Evolutionary conservation across 2,113 vertebrate genomes (phyloP).

Genomic region (Anser cygnoides): DNA sequence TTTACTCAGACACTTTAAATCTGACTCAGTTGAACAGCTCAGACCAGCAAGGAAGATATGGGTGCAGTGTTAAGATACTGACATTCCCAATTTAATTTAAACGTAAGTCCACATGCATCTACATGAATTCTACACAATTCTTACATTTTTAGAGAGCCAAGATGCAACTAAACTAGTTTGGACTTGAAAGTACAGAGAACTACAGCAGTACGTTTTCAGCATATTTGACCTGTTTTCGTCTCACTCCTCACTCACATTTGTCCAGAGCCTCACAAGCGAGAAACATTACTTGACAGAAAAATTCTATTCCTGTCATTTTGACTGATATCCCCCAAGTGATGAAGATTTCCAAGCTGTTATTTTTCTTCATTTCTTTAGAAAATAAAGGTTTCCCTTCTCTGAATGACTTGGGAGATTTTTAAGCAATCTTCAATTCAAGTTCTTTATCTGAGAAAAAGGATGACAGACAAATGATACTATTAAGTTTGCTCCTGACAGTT

Average conservation of each 20-base stretch:
- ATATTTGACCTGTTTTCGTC: background rate
- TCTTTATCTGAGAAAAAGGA: background rate
- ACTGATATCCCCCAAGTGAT: background rate
- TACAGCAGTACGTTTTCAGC: background rate
- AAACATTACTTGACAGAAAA: background rate
- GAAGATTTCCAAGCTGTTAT: slow-evolving; percentile 1
- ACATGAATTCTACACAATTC: background rate
- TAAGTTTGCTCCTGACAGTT: background rate
- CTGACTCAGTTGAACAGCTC: background rate
- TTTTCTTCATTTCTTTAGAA: slow-evolving; percentile 15
- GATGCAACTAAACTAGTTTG: background rate
- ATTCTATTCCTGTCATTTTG: slow-evolving; percentile 15
- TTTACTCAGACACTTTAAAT: background rate
- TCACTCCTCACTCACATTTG: background rate
- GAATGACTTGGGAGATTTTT: slow-evolving; percentile 1
- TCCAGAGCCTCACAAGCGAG: background rate
- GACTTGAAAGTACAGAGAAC: background rate
- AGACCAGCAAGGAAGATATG: background rate
- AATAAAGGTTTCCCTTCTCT: background rate
- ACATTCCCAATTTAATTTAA: background rate
- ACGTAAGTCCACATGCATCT: background rate
- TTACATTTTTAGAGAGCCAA: background rate
- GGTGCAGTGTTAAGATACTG: background rate
- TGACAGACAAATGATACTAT: background rate
- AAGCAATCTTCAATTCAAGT: background rate